Evolutionary conservation across 2,797 vertebrate genomes (phyloP).

Genomic region (Buceros bicornis): DNA sequence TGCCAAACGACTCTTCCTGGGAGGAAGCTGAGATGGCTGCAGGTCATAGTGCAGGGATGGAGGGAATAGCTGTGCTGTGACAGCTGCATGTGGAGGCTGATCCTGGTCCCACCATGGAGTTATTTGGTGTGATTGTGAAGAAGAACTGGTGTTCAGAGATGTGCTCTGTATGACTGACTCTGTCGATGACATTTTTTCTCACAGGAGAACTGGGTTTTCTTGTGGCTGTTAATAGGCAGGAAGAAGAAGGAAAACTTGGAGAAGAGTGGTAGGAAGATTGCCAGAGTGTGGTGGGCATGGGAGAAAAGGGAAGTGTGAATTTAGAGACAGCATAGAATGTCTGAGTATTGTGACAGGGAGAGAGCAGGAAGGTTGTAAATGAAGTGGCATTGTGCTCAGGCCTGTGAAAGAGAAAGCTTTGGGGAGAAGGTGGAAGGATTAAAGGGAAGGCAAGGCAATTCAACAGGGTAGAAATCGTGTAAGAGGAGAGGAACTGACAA

Average conservation of each 20-base stretch:
- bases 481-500: not conserved
- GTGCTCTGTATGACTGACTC: not conserved
- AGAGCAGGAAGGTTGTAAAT: not conserved
- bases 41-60: not conserved
- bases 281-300: not conserved
- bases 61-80: not conserved
- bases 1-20: not conserved
- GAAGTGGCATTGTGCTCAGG: not conserved
- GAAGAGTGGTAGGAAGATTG: not conserved
- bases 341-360: not conserved
- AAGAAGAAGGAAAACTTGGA: not conserved
- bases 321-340: not conserved
- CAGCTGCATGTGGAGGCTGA: rapidly evolving
- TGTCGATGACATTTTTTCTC: not conserved
- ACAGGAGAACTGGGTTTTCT: not conserved
- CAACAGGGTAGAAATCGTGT: rapidly evolving
- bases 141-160: not conserved
- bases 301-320: not conserved
- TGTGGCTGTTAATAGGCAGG: not conserved
- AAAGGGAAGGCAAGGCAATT: not conserved
- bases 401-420: not conserved
- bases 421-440: not conserved
- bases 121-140: not conserved
- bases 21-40: not conserved
- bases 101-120: not conserved